Base-by-base conservation (phyloP, 2,888 invertebrate genomes). In the Andrena bicolor region DNA sequence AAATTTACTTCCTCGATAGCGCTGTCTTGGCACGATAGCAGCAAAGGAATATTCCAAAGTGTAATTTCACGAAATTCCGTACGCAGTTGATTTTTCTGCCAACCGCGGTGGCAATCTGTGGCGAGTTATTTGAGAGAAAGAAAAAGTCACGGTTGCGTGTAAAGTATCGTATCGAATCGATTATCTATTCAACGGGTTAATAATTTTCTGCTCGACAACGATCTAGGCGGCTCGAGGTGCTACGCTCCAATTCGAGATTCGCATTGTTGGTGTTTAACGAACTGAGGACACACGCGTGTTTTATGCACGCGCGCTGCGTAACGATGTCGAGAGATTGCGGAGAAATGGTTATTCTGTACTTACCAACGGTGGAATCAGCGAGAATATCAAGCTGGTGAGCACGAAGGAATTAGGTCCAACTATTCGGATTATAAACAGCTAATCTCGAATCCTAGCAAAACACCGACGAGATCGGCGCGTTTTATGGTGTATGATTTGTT, bases 171-270 rank as follows among this genome's bases (percentile, higher is more conserved):
- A 20, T 65, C 60, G 64, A 58, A 78, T 81, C 58, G 28, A 70
- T 53, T 65, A 28, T 61, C 28, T 32, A 56, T 48, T 65, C 60
- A n/a, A 66, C 13, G 65, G 13, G 49, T 74, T 56, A 61, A 78
- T 68, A 41, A 77, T 69, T 76, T 73, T 70, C 74, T 49, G 60
- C 32, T 61, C 10, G 48, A 28, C 23, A 66, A 70, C 65, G 8
- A 70, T 60, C 35, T 35, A 28, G 32, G n/a, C 48, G 48, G 49
- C 63, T 75, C n/a, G 49, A 66, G 63, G 6, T 56, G 66, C 35
- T 32, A 73, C 69, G 73, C 80, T 81, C 76, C 65, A 81, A 58
- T 76, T 83, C 70, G 30, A n/a, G n/a, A 53, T 35, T 35, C 35
- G 58, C 65, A 68, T 69, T 73, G 64, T 73, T n/a, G 4, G 63